These are phyloP conservation scores for Brotula barbata DNA, from an alignment of 2,797 vertebrate species.

Conservation along the genomic window DNA sequence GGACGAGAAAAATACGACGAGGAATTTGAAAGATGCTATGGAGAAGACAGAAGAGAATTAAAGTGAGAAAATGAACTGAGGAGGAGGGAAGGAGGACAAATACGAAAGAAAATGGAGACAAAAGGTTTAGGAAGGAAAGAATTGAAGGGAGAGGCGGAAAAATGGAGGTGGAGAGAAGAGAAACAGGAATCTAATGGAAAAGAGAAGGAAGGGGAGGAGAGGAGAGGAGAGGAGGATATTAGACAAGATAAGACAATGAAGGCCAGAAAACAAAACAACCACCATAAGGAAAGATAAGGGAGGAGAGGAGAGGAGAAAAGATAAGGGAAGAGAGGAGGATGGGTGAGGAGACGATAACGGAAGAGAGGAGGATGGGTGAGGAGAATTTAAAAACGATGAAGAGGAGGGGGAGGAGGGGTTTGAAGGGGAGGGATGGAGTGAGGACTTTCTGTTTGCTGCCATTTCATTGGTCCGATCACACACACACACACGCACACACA, in stretches of 20 bases:
- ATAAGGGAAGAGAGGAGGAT: no score
- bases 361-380: background rate
- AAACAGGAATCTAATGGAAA: no score
- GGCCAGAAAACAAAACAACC: background rate
- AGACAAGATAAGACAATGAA: background rate
- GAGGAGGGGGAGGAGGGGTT: background rate
- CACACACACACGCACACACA: slow-evolving; percentile 11
- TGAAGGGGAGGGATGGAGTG: background rate
- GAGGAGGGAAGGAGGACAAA: background rate
- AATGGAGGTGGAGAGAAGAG: no score
- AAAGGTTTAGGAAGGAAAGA: background rate
- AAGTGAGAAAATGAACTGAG: no score
- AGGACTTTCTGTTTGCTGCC: background rate
- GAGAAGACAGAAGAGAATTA: no score
- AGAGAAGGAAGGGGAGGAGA: background rate
- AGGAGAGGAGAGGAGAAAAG: background rate
- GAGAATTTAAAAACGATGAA: background rate
- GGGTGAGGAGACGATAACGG: background rate
- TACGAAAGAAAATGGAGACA: background rate
- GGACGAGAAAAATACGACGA: background rate
- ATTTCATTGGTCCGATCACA: slow-evolving; percentile 3
- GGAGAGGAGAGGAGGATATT: background rate
- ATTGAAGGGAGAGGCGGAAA: background rate
- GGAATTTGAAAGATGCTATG: no score
- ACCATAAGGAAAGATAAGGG: background rate